A percentile compares a stretch with the other conserved stretches of the same genome.
phyloP scores from a whole-genome alignment of 2,797 vertebrate genomes.

The Pangasius krempfi region DNA sequence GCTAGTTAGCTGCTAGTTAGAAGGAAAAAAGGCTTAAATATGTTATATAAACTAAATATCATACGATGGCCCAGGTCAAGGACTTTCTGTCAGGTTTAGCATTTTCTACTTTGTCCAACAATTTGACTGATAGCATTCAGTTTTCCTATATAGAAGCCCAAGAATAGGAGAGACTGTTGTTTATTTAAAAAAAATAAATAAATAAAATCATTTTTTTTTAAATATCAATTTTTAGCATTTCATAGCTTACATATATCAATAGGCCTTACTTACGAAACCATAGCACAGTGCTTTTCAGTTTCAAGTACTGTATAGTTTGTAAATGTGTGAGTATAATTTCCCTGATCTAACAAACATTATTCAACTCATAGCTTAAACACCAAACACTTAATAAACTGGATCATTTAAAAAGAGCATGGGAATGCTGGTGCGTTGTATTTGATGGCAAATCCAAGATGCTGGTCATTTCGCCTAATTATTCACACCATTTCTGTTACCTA shows the following conservation, averaged over 20 bases:
- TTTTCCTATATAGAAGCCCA: background rate
- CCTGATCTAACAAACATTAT: background rate
- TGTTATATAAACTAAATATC: background rate
- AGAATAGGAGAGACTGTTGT: too few relatives aligned
- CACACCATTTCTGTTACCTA: background rate
- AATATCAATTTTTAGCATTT: background rate
- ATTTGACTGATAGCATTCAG: background rate
- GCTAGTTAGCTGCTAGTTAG: background rate
- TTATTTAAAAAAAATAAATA: background rate
- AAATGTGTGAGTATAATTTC: background rate
- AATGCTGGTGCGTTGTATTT: background rate
- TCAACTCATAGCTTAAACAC: constrained; percentile 1
- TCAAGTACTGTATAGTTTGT: background rate
- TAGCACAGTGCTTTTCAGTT: background rate
- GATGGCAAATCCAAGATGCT: background rate
- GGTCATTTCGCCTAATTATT: background rate
- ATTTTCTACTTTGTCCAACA: background rate
- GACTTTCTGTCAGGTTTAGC: background rate
- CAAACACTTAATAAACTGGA: background rate
- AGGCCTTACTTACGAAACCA: background rate
- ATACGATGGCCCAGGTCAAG: background rate
- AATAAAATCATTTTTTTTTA: background rate
- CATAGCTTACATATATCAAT: background rate
- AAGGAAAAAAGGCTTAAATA: background rate
- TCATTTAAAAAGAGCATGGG: background rate